Evolutionary conservation across 2,113 vertebrate genomes (phyloP).

Genomic region (Myotis lucifugus): DNA sequence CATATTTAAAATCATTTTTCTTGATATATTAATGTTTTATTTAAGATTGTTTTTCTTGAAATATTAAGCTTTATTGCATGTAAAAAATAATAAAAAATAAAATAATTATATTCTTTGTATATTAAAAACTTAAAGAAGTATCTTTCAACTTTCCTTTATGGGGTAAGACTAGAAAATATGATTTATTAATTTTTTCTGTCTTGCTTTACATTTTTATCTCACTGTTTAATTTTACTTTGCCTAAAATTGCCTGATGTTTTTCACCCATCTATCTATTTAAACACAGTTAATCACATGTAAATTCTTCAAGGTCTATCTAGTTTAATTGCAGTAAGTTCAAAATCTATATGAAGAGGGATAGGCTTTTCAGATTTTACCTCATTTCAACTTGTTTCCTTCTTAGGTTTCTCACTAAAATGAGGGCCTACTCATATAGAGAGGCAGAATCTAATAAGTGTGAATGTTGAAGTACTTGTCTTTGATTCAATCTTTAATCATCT

Average conservation of each 20-base stretch:
- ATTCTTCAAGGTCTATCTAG: background rate
- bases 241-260: background rate
- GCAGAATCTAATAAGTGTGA: background rate
- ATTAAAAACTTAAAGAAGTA: constrained; percentile 33
- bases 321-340: background rate
- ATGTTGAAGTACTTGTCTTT: constrained; percentile 15
- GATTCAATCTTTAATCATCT: background rate
- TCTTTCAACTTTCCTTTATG: background rate
- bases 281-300: background rate
- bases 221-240: constrained; percentile 13
- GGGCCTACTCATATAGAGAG: background rate
- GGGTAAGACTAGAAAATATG: background rate
- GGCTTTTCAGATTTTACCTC: constrained; percentile 8
- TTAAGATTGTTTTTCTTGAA: too few species aligned
- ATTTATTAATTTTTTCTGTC: background rate
- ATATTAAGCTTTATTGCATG: too few species aligned
- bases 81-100: too few species aligned
- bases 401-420: background rate
- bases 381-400: background rate
- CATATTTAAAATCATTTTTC: too few species aligned
- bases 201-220: constrained; percentile 30
- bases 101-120: background rate
- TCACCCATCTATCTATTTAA: background rate
- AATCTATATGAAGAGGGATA: background rate
- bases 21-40: too few species aligned